Conservation (phyloP, 2,797 vertebrate genomes). For the Fistularia tabacaria region DNA sequence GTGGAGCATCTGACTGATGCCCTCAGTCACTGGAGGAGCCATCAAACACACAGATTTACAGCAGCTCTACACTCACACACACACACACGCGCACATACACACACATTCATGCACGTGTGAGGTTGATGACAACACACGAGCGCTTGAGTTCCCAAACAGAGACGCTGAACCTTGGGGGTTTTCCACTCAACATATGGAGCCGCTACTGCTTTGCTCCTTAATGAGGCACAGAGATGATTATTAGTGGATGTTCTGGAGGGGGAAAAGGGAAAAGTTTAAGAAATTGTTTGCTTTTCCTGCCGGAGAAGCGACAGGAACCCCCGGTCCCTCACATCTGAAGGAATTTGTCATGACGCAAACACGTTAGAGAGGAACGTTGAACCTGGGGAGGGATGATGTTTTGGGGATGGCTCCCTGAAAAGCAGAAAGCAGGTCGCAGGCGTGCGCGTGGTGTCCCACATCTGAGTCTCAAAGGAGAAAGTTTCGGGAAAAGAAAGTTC, state of each 20-base stretch:
- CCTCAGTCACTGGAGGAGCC: slow-evolving; percentile 40
- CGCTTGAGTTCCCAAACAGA: slow-evolving; percentile 37
- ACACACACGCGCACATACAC: slow-evolving; percentile 4
- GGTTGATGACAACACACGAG: slow-evolving; percentile 32
- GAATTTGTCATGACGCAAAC: slow-evolving; percentile 5
- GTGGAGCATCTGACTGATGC: slow-evolving; percentile 51
- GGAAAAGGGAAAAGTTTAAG: slow-evolving; percentile 29
- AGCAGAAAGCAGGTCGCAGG: slow-evolving; percentile 35
- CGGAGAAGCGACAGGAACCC: slow-evolving; percentile 24
- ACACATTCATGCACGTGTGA: slow-evolving; percentile 16
- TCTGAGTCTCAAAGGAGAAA: slow-evolving; percentile 25
- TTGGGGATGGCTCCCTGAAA: slow-evolving; percentile 22
- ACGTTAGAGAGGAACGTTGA: slow-evolving; percentile 19
- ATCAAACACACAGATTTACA: slow-evolving; percentile 17
- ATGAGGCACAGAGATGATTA: slow-evolving; percentile 68
- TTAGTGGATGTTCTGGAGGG: slow-evolving; percentile 50
- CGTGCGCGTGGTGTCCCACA: slow-evolving; percentile 25
- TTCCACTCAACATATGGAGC: slow-evolving; percentile 66
- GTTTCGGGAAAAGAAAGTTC: slow-evolving; percentile 1
- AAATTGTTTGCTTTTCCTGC: slow-evolving; percentile 52
- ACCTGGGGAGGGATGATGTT: slow-evolving; percentile 9
- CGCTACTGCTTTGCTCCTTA: slow-evolving; percentile 51
- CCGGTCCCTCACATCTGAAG: slow-evolving; percentile 53
- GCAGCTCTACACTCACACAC: background rate
- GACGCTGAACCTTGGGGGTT: slow-evolving; percentile 53